Percentiles rank a stretch among this genome's conserved stretches.
Evolutionary conservation across 2,888 invertebrate genomes (phyloP).

Genomic region (Polyommatus icarus): DNA sequence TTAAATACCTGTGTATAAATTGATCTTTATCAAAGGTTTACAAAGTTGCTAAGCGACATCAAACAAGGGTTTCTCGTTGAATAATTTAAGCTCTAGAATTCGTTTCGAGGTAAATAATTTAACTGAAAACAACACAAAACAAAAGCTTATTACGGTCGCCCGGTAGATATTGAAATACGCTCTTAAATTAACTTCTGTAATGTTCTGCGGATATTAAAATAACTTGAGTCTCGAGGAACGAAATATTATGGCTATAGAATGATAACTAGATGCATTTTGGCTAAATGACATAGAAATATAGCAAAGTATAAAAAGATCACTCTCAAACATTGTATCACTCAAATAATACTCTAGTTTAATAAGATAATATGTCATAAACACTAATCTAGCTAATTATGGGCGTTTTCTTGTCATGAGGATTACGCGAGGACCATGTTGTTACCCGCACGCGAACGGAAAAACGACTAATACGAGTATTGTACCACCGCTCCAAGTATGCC

Average conservation of each 20-base stretch:
- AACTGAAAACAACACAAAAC: neutral
- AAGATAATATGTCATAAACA: no score
- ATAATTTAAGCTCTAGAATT: neutral
- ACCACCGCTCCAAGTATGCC: no score
- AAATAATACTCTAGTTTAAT: no score
- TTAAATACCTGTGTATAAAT: neutral
- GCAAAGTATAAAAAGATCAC: neutral
- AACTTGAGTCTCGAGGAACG: neutral
- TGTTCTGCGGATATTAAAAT: neutral
- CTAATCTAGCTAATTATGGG: no score
- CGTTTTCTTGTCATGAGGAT: no score
- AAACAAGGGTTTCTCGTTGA: neutral
- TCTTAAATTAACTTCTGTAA: slow-evolving; percentile 2
- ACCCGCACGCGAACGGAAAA: no score
- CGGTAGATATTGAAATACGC: slow-evolving; percentile 11
- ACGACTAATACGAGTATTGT: no score
- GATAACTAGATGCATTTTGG: no score
- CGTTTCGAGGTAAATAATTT: neutral
- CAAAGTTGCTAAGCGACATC: neutral
- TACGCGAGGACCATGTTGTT: no score
- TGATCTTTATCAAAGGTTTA: neutral
- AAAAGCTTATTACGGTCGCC: slow-evolving; percentile 6
- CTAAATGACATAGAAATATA: no score
- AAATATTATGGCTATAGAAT: no score
- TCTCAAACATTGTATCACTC: no score